Evolutionary conservation across 2,888 invertebrate species (phyloP).

Genomic region (Orthonychiurus folsomi): DNA sequence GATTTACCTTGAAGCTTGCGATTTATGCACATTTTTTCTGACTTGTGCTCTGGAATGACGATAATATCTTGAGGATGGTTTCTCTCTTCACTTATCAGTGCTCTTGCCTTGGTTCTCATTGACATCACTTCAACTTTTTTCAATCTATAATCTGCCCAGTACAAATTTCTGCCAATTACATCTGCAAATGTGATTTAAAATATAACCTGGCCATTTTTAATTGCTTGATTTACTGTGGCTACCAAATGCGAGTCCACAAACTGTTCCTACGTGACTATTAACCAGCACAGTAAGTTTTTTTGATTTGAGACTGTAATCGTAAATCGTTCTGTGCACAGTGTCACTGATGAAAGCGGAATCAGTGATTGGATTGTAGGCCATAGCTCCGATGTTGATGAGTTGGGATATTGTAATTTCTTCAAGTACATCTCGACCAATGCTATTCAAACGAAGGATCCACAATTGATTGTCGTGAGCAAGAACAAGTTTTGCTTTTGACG

Average conservation of each 20-base stretch:
- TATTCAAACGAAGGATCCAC: constrained; percentile 41
- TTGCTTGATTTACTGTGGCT: too few species aligned
- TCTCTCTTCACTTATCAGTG: constrained; percentile 54
- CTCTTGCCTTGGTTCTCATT: constrained; percentile 52
- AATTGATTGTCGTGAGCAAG: constrained; percentile 42
- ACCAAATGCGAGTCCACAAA: constrained; percentile 56
- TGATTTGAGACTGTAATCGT: constrained; percentile 43
- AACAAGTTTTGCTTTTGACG: constrained; percentile 26
- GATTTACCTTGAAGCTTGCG: too few species aligned
- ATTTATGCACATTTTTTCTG: too few species aligned
- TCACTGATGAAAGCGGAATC: constrained; percentile 48
- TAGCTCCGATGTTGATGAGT: constrained; percentile 51
- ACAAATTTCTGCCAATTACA: constrained; percentile 61
- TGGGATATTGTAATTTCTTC: constrained; percentile 31
- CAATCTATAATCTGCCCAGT: constrained; percentile 58
- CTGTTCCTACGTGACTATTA: constrained; percentile 46
- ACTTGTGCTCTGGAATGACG: constrained; percentile 60
- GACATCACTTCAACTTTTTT: constrained; percentile 59
- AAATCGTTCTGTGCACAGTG: constrained; percentile 46
- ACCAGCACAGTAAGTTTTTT: constrained; percentile 42
- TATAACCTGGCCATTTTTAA: constrained; percentile 3
- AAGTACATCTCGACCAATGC: constrained; percentile 43
- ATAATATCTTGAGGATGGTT: constrained; percentile 54
- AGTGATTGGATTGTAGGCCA: constrained; percentile 57
- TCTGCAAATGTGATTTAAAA: constrained; percentile 49